Evolutionary conservation across 1,140 invertebrate species (phyloP).

Genomic region (Latrodectus geometricus): DNA sequence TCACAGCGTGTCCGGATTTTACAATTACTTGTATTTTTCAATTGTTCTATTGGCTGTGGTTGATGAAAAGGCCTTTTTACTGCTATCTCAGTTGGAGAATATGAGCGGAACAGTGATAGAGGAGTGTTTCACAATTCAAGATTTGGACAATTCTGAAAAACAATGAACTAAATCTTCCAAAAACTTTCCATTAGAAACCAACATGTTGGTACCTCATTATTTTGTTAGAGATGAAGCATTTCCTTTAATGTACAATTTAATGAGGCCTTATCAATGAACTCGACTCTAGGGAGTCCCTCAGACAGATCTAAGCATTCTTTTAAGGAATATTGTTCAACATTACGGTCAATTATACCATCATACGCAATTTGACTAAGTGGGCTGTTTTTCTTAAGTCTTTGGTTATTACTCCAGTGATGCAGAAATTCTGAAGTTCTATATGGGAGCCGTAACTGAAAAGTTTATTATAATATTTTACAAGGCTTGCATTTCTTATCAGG

Average conservation of each 20-base stretch:
- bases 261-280: constrained; percentile 70
- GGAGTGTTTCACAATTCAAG: constrained; percentile 66
- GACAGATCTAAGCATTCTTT: no score
- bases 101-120: constrained; percentile 68
- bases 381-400: no score
- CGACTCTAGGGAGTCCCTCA: no score
- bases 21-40: constrained; percentile 71
- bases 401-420: no score
- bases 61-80: constrained; percentile 71
- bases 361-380: no score
- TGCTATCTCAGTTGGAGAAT: constrained; percentile 69
- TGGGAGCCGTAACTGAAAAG: no score
- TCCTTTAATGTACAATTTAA: constrained; percentile 67
- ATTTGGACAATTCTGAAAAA: background rate
- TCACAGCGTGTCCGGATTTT: constrained; percentile 70
- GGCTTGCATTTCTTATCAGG: no score
- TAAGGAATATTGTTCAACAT: no score
- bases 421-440: no score
- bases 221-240: constrained; percentile 72
- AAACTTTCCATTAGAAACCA: constrained; percentile 46
- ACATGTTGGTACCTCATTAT: constrained; percentile 66
- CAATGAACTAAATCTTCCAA: background rate
- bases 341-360: no score
- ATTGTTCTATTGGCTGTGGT: constrained; percentile 72
- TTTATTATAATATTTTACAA: no score